These are phyloP conservation scores for Pseudobourletiella spinata DNA, from an alignment of 1,140 invertebrate genomes.

Conservation along the genomic window DNA sequence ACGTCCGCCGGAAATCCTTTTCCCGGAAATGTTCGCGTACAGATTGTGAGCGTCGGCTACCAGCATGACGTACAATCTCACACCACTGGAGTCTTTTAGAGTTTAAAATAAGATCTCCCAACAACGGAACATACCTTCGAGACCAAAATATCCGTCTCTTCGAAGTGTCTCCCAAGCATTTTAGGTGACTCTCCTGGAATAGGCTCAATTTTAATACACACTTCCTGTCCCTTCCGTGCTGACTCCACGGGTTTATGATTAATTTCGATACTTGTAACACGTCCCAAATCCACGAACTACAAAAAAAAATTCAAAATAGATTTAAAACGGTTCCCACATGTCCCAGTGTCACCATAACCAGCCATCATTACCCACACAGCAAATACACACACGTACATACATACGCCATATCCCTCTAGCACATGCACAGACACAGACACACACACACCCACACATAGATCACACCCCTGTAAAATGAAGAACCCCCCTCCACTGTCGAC, in stretches of 20 bases:
- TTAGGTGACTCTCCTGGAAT: conserved; percentile 94
- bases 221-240: conserved; percentile 92
- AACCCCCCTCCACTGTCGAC: no score
- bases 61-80: background rate
- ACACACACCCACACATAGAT: no score
- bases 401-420: no score
- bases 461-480: no score
- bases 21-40: conserved; percentile 23
- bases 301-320: conserved; percentile 41
- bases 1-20: conserved; percentile 34
- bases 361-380: no score
- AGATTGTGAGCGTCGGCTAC: background rate
- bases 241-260: conserved; percentile 72
- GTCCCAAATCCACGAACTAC: conserved; percentile 88
- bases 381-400: no score
- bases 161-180: conserved; percentile 97
- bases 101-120: background rate
- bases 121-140: conserved; percentile 81
- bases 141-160: conserved; percentile 85
- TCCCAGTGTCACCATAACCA: no score
- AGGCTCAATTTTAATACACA: conserved; percentile 97
- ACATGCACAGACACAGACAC: no score
- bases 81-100: background rate
- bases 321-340: no score
- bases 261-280: conserved; percentile 86